These are phyloP conservation scores for Choristoneura rosaceana DNA, from an alignment of 2,888 invertebrate genomes.

Conservation along the genomic window DNA sequence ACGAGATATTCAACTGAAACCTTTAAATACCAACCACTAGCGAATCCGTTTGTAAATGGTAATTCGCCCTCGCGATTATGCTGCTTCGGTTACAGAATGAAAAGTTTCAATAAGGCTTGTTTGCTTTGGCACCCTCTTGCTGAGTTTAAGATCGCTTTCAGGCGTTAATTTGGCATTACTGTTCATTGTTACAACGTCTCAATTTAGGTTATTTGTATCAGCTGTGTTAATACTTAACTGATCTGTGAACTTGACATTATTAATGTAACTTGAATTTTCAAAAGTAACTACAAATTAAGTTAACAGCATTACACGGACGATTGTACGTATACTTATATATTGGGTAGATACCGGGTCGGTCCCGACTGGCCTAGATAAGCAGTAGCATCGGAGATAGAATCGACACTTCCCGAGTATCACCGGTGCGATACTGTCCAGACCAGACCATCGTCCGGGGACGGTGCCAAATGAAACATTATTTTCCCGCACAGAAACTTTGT, in stretches of 20 bases:
- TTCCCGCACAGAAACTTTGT: conserved; percentile 23
- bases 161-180: conserved; percentile 54
- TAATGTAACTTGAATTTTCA: background rate
- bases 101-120: conserved; percentile 58
- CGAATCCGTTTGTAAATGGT: conserved; percentile 52
- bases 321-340: conserved; percentile 19
- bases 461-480: conserved; percentile 35
- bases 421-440: conserved; percentile 37
- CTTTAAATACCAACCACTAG: background rate
- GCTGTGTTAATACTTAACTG: conserved; percentile 34
- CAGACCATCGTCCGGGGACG: conserved; percentile 24
- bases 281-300: background rate
- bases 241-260: conserved; percentile 6
- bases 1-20: conserved; percentile 13
- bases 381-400: conserved; percentile 34
- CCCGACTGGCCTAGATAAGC: conserved; percentile 32
- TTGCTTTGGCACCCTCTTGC: conserved; percentile 55
- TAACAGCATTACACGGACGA: conserved; percentile 6
- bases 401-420: conserved; percentile 28
- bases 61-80: conserved; percentile 48
- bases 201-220: conserved; percentile 58
- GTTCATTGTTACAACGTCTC: conserved; percentile 54
- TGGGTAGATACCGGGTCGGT: conserved; percentile 23
- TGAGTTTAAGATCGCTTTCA: conserved; percentile 47
- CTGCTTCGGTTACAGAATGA: conserved; percentile 47